Percentiles rank a stretch among this genome's conserved stretches.
Evolutionary conservation across 2,888 invertebrate species (phyloP).

Genomic region (Tetramorium bicarinatum): DNA sequence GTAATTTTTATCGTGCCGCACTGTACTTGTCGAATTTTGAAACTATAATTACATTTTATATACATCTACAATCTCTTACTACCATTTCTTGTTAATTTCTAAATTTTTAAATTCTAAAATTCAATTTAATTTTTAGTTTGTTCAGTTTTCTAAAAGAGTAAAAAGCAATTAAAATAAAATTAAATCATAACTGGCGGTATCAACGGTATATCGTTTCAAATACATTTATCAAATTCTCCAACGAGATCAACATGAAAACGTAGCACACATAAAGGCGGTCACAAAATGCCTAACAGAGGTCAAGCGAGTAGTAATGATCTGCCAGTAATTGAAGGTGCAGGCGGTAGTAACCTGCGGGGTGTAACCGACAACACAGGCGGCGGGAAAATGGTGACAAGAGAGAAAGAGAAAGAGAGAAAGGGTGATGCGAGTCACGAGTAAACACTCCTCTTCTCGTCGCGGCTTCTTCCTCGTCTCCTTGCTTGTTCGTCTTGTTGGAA

Average conservation of each 20-base stretch:
- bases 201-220: not conserved
- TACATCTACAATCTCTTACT: not conserved
- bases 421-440: constrained; percentile 45
- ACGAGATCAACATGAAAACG: not conserved
- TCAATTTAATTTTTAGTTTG: not conserved
- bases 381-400: constrained; percentile 14
- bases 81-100: not conserved
- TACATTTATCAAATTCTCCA: not conserved
- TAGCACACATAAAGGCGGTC: not conserved
- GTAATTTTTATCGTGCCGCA: not conserved
- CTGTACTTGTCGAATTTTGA: not conserved
- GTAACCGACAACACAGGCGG: constrained; percentile 17
- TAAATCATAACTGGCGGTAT: not conserved
- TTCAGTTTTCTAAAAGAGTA: not conserved
- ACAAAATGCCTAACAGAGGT: constrained; percentile 5
- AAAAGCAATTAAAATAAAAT: not conserved
- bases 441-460: constrained; percentile 69
- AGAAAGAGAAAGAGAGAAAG: not conserved
- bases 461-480: constrained; percentile 52
- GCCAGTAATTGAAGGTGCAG: constrained; percentile 39
- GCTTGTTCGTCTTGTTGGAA: constrained; percentile 69
- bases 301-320: constrained; percentile 30
- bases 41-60: not conserved
- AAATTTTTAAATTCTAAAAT: not conserved
- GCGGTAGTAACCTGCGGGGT: constrained; percentile 33